Evolutionary conservation across 2,797 vertebrate species (phyloP).

Genomic region (Oceanodroma leucorhoa): DNA sequence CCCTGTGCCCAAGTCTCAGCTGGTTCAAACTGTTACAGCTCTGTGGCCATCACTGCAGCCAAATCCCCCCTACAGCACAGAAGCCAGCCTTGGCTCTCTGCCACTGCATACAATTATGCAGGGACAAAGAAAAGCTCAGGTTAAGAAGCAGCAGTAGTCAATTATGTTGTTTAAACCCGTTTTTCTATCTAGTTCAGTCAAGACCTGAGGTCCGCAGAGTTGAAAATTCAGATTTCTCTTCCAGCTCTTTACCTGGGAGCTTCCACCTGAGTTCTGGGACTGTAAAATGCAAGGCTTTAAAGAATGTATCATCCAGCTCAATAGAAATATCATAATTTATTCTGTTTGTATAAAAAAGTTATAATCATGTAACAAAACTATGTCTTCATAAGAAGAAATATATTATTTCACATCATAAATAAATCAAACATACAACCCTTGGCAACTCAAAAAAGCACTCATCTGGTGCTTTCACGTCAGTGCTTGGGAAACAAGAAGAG

Average conservation of each 20-base stretch:
- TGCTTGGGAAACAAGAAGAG: constrained; percentile 77
- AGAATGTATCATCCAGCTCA: constrained; percentile 24
- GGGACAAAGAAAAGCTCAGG: background rate
- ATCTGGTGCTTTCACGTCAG: constrained; percentile 81
- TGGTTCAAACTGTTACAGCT: background rate
- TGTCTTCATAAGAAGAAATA: constrained; percentile 86
- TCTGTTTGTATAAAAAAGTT: constrained; percentile 80
- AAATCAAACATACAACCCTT: constrained; percentile 86
- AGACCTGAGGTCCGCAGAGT: background rate
- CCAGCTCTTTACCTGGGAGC: background rate
- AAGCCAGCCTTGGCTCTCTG: background rate
- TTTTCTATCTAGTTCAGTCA: background rate
- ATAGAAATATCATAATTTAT: constrained; percentile 86
- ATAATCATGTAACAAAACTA: constrained; percentile 80
- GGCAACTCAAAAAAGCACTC: constrained; percentile 78
- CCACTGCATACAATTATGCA: background rate
- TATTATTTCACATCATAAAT: constrained; percentile 98
- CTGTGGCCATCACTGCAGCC: background rate
- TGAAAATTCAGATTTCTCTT: background rate
- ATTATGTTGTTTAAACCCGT: background rate
- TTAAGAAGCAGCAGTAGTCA: background rate
- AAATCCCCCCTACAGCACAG: background rate
- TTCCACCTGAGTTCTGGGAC: background rate
- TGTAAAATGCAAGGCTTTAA: background rate
- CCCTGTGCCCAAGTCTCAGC: background rate